These are phyloP conservation scores for Ahaetulla prasina DNA, from an alignment of 2,113 vertebrate genomes.

Conservation along the genomic window DNA sequence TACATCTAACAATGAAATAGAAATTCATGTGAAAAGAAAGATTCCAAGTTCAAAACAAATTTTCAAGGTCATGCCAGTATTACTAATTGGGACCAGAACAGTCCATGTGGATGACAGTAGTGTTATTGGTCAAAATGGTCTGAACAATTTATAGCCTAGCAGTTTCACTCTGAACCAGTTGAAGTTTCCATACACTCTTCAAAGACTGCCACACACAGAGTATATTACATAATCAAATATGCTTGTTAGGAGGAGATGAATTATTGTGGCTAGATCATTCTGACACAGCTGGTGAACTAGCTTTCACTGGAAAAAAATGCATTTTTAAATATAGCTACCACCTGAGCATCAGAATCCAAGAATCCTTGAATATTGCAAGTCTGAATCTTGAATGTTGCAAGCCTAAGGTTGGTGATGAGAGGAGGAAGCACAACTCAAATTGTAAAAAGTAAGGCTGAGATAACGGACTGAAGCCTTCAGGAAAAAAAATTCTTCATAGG, in stretches of 20 bases:
- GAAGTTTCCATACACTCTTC: not conserved
- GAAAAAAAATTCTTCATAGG: not conserved
- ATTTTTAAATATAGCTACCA: not conserved
- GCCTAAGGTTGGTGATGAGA: not conserved
- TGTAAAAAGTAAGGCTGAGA: not conserved
- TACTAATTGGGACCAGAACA: not conserved
- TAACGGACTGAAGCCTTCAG: not conserved
- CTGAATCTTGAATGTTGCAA: not conserved
- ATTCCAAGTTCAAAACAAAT: not conserved
- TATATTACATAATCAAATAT: not conserved
- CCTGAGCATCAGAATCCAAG: not conserved
- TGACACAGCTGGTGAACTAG: not conserved
- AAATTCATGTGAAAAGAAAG: not conserved
- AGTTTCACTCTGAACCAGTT: not conserved
- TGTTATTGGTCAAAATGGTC: not conserved
- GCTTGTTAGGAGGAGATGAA: not conserved
- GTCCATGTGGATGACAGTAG: not conserved
- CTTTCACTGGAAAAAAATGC: not conserved
- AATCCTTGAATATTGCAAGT: not conserved
- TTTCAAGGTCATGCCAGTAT: not conserved
- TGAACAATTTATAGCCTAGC: not conserved
- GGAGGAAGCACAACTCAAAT: not conserved
- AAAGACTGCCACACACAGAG: not conserved
- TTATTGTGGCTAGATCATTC: not conserved
- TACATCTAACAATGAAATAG: not conserved